Evolutionary conservation across 2,888 invertebrate species (phyloP).

Genomic region (Oscheius sp.): DNA sequence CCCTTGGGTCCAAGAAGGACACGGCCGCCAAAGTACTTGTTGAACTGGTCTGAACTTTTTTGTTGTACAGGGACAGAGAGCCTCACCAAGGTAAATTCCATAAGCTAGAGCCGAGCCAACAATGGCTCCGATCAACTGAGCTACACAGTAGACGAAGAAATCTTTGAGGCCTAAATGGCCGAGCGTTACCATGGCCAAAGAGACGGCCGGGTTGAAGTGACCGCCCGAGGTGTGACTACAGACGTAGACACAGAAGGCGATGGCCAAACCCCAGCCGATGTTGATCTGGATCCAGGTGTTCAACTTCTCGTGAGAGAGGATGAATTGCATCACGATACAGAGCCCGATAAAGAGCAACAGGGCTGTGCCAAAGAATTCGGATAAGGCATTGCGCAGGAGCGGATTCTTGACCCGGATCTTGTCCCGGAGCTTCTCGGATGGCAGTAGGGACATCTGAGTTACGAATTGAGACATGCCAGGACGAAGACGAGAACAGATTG

Average conservation of each 20-base stretch:
- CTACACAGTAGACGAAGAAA: constrained; percentile 61
- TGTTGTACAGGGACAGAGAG: not conserved
- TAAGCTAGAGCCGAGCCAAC: constrained; percentile 62
- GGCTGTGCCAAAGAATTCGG: constrained; percentile 64
- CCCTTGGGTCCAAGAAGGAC: constrained; percentile 49
- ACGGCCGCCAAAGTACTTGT: constrained; percentile 52
- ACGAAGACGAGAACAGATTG: not conserved
- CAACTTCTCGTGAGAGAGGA: constrained; percentile 62
- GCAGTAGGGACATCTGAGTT: constrained; percentile 27
- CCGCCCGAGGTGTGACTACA: constrained; percentile 64
- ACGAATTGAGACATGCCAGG: constrained; percentile 21
- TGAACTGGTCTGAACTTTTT: constrained; percentile 58
- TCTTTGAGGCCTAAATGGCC: constrained; percentile 57
- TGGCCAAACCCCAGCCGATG: constrained; percentile 65
- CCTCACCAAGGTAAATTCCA: constrained; percentile 54
- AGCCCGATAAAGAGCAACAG: constrained; percentile 60
- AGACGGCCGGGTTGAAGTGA: constrained; percentile 64
- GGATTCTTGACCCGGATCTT: constrained; percentile 57
- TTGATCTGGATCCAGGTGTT: constrained; percentile 68
- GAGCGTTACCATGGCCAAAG: constrained; percentile 61
- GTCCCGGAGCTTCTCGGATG: constrained; percentile 50
- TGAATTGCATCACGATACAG: constrained; percentile 65
- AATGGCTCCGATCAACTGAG: constrained; percentile 61
- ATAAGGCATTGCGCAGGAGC: constrained; percentile 60
- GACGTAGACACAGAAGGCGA: constrained; percentile 63